Evolutionary conservation across 2,113 vertebrate genomes (phyloP).

Genomic region (Ameiurus melas): DNA sequence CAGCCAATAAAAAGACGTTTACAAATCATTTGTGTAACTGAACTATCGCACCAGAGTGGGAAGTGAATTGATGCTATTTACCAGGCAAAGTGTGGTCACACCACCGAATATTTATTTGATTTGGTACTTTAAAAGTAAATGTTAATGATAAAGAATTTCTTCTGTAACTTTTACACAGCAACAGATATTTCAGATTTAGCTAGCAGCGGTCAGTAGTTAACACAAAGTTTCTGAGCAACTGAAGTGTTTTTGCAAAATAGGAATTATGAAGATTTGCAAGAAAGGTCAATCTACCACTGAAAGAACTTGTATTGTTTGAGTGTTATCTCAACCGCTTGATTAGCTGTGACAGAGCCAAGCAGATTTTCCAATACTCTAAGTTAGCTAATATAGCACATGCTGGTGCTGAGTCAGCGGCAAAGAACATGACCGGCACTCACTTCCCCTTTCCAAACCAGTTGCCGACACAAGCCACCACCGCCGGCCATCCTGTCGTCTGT

Average conservation of each 20-base stretch:
- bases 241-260: background rate
- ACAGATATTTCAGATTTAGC: background rate
- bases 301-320: background rate
- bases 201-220: background rate
- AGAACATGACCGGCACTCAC: conserved; percentile 71
- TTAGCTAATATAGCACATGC: background rate
- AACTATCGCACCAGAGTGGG: background rate
- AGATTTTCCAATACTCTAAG: background rate
- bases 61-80: background rate
- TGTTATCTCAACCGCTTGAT: background rate
- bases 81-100: background rate
- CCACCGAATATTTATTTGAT: background rate
- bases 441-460: conserved; percentile 99
- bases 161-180: background rate
- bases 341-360: background rate
- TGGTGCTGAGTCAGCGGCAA: conserved; percentile 7
- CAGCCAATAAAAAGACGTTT: conserved; percentile 4
- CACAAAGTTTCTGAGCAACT: background rate
- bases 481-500: conserved; percentile 95
- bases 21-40: background rate
- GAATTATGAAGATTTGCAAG: background rate
- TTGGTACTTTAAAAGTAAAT: background rate
- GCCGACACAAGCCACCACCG: conserved; percentile 89
- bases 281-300: background rate
- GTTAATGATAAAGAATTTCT: background rate